Percentiles rank a stretch among this genome's conserved stretches.
Conservation (phyloP, 37 sponge, comb jelly and placozoan genomes). For the Haliclona indistincta region DNA sequence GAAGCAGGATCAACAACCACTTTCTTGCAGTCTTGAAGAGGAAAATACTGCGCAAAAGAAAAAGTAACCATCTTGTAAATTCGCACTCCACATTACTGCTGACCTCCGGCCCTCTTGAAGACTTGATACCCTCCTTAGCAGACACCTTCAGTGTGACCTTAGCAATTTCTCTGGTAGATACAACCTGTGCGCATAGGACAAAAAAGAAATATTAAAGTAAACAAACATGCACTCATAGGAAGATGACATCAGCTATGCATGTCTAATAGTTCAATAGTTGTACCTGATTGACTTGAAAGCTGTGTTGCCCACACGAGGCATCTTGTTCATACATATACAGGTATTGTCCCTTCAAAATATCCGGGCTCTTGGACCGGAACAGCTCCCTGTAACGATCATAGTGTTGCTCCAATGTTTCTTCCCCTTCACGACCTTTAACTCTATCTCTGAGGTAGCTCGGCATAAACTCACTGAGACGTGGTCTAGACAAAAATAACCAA, state of each 20-base stretch:
- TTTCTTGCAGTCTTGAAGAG: too few species aligned
- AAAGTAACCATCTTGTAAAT: too few species aligned
- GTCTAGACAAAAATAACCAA: too few species aligned
- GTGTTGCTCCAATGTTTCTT: constrained; percentile 25
- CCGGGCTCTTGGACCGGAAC: background rate
- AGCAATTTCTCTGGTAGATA: background rate
- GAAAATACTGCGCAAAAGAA: too few species aligned
- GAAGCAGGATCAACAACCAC: too few species aligned
- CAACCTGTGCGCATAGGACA: background rate
- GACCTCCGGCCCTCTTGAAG: background rate
- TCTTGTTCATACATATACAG: constrained; percentile 56
- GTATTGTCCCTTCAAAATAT: constrained; percentile 32
- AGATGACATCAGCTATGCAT: too few species aligned
- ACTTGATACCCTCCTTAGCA: constrained; percentile 19
- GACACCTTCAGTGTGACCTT: constrained; percentile 5
- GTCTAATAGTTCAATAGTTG: too few species aligned
- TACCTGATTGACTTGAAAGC: constrained; percentile 35
- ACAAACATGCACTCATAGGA: too few species aligned
- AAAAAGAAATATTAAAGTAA: too few species aligned
- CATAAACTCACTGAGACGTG: too few species aligned
- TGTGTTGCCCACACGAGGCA: constrained; percentile 34
- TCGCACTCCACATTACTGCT: background rate
- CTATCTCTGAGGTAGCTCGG: too few species aligned
- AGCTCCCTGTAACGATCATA: background rate
- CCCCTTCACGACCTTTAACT: background rate